Base-by-base conservation (phyloP, 2,888 invertebrate species). In the Dasypolia templi region DNA sequence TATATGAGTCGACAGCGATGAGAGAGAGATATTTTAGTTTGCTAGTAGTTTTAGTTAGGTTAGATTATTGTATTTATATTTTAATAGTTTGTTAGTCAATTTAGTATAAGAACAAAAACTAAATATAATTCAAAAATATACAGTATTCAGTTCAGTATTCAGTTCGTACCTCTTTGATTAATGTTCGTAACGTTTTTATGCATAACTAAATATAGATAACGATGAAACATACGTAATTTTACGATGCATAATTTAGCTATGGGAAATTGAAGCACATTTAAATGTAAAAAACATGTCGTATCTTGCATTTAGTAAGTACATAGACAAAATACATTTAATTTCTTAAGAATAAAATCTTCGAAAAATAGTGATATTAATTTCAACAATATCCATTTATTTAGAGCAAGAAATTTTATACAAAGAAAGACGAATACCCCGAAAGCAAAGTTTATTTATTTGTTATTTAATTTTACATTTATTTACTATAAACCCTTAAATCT, bases 361-460 rank as follows among this genome's bases (percentile, higher is more conserved):
- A n/a, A n/a, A n/a, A n/a, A n/a, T n/a, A n/a, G n/a, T n/a, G n/a
- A n/a, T n/a, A n/a, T n/a, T n/a, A n/a, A n/a, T n/a, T n/a, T n/a
- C n/a, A 35, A 55, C 19, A 75, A 56, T 56, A 51, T 42, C n/a
- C 26, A 26, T 29, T 56, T 1, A 71, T 67, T 51, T 22, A 51
- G 58, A 32, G 7, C 29, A 39, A 58, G 17, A 29, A 44, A 44
- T 22, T 22, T n/a, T 3, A 26, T 26, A 42, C 32, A 51, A 62
- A 22, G 26, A 67, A 49, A 63, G 14, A 32, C 19, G 32, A 32
- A 49, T 29, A 26, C 44, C 4, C 7, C 2, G 17, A 67, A 29
- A n/a, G 19, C 12, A 44, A 71, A 56, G 39, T 64, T 66, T n/a
- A n/a, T n/a, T n/a, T n/a, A n/a, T n/a, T n/a, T n/a, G n/a, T n/a